phyloP scores from a whole-genome alignment of 2,888 invertebrate species.

The Meta bourneti region DNA sequence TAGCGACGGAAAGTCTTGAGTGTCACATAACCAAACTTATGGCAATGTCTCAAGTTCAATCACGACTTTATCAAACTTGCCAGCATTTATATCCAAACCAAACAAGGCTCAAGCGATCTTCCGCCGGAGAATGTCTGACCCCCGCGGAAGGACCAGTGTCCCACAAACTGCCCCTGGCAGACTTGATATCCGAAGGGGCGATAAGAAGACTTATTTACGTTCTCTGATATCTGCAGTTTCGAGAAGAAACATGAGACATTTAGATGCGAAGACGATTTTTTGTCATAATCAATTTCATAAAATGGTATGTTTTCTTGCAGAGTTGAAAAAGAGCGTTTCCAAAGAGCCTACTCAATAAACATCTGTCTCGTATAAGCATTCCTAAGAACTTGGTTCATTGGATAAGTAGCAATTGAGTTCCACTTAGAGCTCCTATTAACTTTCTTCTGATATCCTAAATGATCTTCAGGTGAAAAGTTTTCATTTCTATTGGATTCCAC shows the following conservation, averaged over 20 bases:
- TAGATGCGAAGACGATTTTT: background rate
- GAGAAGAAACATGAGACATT: slow-evolving; percentile 11
- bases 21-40: background rate
- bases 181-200: background rate
- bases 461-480: no score
- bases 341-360: background rate
- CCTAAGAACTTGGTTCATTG: background rate
- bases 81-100: background rate
- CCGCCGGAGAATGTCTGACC: background rate
- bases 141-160: background rate
- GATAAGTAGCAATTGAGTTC: background rate
- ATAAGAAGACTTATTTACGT: slow-evolving; percentile 25
- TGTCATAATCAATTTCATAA: slow-evolving; percentile 22
- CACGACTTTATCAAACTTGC: background rate
- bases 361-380: background rate
- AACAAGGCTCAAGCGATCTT: background rate
- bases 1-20: no score
- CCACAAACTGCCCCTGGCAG: background rate
- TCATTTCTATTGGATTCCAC: no score
- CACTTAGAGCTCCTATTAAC: background rate
- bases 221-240: slow-evolving; percentile 6
- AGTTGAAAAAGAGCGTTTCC: background rate
- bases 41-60: background rate
- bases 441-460: no score
- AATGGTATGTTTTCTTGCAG: background rate